Evolutionary conservation across 2,888 invertebrate species (phyloP).

Genomic region (Scaeva pyrastri): DNA sequence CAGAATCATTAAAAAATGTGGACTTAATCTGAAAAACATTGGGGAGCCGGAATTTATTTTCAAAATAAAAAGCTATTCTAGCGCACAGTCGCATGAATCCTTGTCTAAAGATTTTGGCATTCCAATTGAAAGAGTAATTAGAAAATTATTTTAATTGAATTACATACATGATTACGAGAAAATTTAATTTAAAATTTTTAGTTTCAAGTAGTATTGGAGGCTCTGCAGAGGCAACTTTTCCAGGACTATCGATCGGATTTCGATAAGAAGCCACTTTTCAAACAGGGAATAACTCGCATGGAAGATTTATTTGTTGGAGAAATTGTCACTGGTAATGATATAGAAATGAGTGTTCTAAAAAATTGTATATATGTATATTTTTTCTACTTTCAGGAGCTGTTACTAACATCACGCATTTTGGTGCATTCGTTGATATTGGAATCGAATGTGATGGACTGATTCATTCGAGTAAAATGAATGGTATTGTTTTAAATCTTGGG

Average conservation of each 20-base stretch:
- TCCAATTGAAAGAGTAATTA: slow-evolving; percentile 86
- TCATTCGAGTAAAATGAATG: slow-evolving; percentile 87
- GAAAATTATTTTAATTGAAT: background rate
- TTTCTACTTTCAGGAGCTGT: slow-evolving; percentile 87
- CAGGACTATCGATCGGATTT: slow-evolving; percentile 90
- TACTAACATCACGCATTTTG: slow-evolving; percentile 94
- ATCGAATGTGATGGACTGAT: slow-evolving; percentile 89
- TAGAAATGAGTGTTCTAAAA: background rate
- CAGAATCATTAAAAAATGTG: slow-evolving; percentile 82
- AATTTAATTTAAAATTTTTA: slow-evolving; percentile 70
- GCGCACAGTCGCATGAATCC: slow-evolving; percentile 78
- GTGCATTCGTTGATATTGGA: slow-evolving; percentile 95
- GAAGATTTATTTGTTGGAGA: slow-evolving; percentile 87
- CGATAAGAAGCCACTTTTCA: slow-evolving; percentile 89
- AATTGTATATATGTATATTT: background rate
- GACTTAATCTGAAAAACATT: slow-evolving; percentile 82
- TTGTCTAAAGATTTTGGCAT: slow-evolving; percentile 86
- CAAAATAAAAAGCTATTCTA: slow-evolving; percentile 79
- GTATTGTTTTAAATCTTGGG: slow-evolving; percentile 86
- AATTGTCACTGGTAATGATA: slow-evolving; percentile 86
- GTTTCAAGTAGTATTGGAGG: slow-evolving; percentile 86
- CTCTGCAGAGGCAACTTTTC: slow-evolving; percentile 85
- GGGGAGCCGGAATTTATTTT: slow-evolving; percentile 83
- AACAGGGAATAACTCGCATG: slow-evolving; percentile 88
- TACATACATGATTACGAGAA: too few relatives aligned